A percentile compares a stretch with the other conserved stretches of the same genome.
Conservation (phyloP, 1,140 invertebrate genomes). For the Macrocentrus cingulum region DNA sequence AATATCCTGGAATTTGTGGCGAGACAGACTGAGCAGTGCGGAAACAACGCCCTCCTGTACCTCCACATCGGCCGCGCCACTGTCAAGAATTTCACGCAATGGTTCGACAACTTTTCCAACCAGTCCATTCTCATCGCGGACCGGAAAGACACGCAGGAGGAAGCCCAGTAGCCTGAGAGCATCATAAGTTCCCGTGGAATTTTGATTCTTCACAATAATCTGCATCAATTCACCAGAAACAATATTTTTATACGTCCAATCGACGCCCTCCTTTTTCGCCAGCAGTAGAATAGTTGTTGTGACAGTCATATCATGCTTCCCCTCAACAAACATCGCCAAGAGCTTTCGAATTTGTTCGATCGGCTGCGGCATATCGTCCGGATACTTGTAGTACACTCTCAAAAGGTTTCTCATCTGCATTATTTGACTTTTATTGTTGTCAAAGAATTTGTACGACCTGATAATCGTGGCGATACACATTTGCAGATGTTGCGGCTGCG, state of each 20-base stretch:
- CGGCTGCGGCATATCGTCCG: slow-evolving; percentile 19
- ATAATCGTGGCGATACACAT: slow-evolving; percentile 43
- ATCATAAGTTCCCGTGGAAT: slow-evolving; percentile 37
- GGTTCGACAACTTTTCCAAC: slow-evolving; percentile 41
- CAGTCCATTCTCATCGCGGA: slow-evolving; percentile 25
- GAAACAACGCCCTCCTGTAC: slow-evolving; percentile 45
- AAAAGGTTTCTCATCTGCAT: slow-evolving; percentile 38
- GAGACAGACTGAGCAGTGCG: slow-evolving; percentile 43
- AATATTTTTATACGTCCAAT: slow-evolving; percentile 45
- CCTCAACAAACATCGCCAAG: slow-evolving; percentile 35
- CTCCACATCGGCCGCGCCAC: slow-evolving; percentile 38
- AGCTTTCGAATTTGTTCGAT: slow-evolving; percentile 30
- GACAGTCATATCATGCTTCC: slow-evolving; percentile 28
- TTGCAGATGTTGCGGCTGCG: slow-evolving; percentile 39
- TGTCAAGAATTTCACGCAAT: slow-evolving; percentile 41
- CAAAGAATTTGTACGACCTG: background rate
- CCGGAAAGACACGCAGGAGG: slow-evolving; percentile 42
- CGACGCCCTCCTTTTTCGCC: slow-evolving; percentile 41
- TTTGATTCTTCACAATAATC: slow-evolving; percentile 40
- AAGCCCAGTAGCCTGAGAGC: slow-evolving; percentile 46
- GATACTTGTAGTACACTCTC: slow-evolving; percentile 41
- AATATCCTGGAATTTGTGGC: slow-evolving; percentile 38
- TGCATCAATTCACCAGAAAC: slow-evolving; percentile 38
- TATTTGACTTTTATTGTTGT: slow-evolving; percentile 29
- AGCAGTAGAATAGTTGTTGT: slow-evolving; percentile 43